Conservation (phyloP, 1,140 invertebrate genomes). For the Paracyclopina nana region DNA sequence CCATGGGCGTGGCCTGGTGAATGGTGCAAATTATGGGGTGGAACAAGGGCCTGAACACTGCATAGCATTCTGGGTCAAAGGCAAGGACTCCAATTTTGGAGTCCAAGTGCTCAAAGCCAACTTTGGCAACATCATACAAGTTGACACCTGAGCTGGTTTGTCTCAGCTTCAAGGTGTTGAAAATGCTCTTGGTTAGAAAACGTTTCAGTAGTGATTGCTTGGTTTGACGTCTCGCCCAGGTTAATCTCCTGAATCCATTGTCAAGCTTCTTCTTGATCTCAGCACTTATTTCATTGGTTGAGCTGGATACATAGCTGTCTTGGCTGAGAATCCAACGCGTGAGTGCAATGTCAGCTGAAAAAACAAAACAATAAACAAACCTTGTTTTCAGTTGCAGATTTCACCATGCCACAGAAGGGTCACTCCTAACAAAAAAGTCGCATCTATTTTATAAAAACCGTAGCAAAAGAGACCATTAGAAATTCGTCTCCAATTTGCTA, state of each 20-base stretch:
- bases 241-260: neutral
- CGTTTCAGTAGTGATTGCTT: slow-evolving; percentile 7
- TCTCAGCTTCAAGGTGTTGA: neutral
- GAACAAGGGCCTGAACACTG: slow-evolving; percentile 4
- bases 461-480: too few relatives aligned
- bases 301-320: neutral
- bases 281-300: neutral
- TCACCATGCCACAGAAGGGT: too few relatives aligned
- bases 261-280: neutral
- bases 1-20: neutral
- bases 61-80: neutral
- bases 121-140: neutral
- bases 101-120: slow-evolving; percentile 3
- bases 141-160: neutral
- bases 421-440: too few relatives aligned
- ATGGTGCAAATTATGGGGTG: slow-evolving; percentile 3
- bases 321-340: neutral
- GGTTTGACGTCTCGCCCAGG: neutral
- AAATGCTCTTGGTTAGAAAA: slow-evolving; percentile 1
- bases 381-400: too few relatives aligned
- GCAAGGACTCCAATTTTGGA: slow-evolving; percentile 3
- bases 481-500: too few relatives aligned
- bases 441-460: too few relatives aligned
- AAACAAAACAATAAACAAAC: neutral
- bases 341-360: neutral